phyloP scores from a whole-genome alignment of 2,888 invertebrate genomes.

The Sarcophaga caerulescens region DNA sequence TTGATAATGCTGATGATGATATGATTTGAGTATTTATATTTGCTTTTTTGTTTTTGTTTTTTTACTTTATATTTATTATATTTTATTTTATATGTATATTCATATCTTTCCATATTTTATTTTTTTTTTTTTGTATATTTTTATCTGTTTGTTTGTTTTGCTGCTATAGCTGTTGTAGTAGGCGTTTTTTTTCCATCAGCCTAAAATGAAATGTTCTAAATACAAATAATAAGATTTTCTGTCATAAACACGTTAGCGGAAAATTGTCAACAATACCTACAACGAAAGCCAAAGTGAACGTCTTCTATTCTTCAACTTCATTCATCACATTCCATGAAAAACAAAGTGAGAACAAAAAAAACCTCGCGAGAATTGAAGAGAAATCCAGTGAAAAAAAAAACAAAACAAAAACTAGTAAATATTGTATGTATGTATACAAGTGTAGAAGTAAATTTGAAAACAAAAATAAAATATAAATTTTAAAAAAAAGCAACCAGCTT shows the following conservation, averaged over 20 bases:
- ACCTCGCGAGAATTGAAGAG: background rate
- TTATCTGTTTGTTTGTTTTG: slow-evolving; percentile 41
- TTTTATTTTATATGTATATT: slow-evolving; percentile 41
- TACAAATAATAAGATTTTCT: slow-evolving; percentile 42
- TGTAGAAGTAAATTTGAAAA: background rate
- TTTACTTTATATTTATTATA: slow-evolving; percentile 12
- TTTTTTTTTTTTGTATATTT: slow-evolving; percentile 49
- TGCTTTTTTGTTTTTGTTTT: slow-evolving; percentile 19
- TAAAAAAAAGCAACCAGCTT: background rate
- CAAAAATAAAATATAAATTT: background rate
- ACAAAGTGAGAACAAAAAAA: background rate
- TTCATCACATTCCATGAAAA: background rate
- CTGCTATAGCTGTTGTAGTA: slow-evolving; percentile 19
- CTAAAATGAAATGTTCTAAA: slow-evolving; percentile 10
- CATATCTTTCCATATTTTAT: slow-evolving; percentile 36
- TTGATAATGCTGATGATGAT: slow-evolving; percentile 36
- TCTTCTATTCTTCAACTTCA: background rate
- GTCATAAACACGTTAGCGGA: slow-evolving; percentile 48
- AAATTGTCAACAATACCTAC: background rate
- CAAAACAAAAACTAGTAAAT: background rate
- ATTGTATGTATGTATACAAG: background rate
- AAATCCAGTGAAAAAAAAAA: background rate
- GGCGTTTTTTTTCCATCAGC: slow-evolving; percentile 24
- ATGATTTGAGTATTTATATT: slow-evolving; percentile 49
- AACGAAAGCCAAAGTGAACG: background rate